Conservation (phyloP, 1,140 invertebrate genomes). For the Parasteatoda tepidariorum region DNA sequence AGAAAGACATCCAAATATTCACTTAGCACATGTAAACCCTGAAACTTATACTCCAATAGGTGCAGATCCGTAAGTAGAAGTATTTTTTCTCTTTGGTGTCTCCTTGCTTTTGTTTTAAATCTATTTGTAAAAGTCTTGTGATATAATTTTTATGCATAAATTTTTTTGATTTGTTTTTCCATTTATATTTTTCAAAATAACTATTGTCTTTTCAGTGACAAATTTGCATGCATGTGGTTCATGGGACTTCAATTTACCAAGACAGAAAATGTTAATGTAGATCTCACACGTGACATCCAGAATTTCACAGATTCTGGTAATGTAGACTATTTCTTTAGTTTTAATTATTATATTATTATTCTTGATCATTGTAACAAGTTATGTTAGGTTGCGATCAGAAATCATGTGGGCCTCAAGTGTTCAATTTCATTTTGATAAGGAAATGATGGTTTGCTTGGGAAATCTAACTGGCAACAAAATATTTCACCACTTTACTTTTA, state of each 20-base stretch:
- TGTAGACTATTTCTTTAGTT: background rate
- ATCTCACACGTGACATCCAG: slow-evolving; percentile 92
- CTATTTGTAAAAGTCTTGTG: background rate
- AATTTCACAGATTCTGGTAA: slow-evolving; percentile 79
- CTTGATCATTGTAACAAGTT: no score
- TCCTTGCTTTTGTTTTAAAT: background rate
- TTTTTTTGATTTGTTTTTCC: background rate
- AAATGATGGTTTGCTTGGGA: no score
- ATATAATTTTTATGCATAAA: background rate
- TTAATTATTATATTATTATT: background rate
- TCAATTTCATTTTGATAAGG: no score
- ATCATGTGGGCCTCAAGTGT: no score
- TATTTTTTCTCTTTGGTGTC: background rate
- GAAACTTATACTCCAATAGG: slow-evolving; percentile 77
- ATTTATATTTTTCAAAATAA: background rate
- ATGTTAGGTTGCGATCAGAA: no score
- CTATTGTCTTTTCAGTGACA: slow-evolving; percentile 24
- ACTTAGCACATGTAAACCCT: slow-evolving; percentile 94
- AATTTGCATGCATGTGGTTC: slow-evolving; percentile 87
- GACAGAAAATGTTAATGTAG: slow-evolving; percentile 86
- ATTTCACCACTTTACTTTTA: no score
- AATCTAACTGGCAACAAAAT: no score
- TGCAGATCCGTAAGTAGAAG: slow-evolving; percentile 64
- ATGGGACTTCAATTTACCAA: slow-evolving; percentile 94
- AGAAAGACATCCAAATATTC: slow-evolving; percentile 91